Conservation (phyloP, 2,888 invertebrate species). For the Acleris emargana region DNA sequence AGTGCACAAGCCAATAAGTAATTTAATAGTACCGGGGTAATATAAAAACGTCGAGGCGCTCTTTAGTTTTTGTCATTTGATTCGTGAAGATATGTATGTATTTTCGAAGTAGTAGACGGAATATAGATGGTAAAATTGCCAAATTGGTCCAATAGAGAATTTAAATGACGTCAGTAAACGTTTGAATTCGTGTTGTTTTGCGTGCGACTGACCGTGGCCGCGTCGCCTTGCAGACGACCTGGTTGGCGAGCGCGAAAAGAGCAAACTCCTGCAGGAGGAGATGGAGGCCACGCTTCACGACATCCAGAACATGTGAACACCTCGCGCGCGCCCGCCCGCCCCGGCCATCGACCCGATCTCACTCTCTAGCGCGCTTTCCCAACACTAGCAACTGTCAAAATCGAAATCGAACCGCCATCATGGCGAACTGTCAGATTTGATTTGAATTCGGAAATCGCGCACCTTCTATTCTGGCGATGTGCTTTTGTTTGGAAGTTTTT, state of each 20-base stretch:
- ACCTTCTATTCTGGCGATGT: slow-evolving; percentile 34
- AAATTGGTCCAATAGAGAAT: no score
- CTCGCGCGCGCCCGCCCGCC: slow-evolving; percentile 51
- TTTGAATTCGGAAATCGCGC: slow-evolving; percentile 34
- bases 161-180: slow-evolving; percentile 33
- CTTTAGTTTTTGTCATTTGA: no score
- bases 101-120: no score
- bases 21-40: no score
- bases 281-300: slow-evolving; percentile 99
- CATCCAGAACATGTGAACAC: slow-evolving; percentile 98
- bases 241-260: slow-evolving; percentile 96
- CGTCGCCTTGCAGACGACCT: slow-evolving; percentile 94
- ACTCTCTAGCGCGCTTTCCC: slow-evolving; percentile 43
- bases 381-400: slow-evolving; percentile 41
- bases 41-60: no score
- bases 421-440: slow-evolving; percentile 39
- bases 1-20: no score
- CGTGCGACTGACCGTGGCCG: slow-evolving; percentile 76
- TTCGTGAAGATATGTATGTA: no score
- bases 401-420: slow-evolving; percentile 43
- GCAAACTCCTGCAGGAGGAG: slow-evolving; percentile 98
- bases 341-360: slow-evolving; percentile 40
- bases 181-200: slow-evolving; percentile 59
- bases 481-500: slow-evolving; percentile 28
- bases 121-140: no score